Base-by-base conservation (phyloP, 2,113 vertebrate species). In the Lophius piscatorius region DNA sequence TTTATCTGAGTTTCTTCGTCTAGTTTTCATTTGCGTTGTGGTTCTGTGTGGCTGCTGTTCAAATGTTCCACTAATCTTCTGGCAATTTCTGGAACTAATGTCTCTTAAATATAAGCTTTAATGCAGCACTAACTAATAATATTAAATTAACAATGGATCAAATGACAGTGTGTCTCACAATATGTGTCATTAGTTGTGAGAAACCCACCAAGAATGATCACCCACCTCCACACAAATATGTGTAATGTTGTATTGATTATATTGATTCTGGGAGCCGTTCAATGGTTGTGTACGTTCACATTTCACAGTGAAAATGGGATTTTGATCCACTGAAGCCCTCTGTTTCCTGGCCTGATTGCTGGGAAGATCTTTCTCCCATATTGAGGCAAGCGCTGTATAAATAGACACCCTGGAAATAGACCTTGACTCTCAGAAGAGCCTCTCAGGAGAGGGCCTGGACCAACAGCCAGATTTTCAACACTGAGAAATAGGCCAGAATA, bases 331-430 rank as follows among this genome's bases (percentile, higher is more conserved):
- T 4, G 10, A 62, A 54, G 59, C 51, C 46, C 35, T 80, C 38
- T 13, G 47, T 62, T 81, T 61, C 56, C 50, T 85, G 82, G 63
- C 87, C 80, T 80, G 86, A 88, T 89, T 84, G 72, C 82, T 52
- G 71, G 64, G 74, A 75, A 80, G 72, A 76, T 86, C 72, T 84
- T 68, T 85, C 70, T 84, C 60, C 76, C 77, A 77, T 64, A 54
- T 69, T 78, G 74, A 81, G 86, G 78, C 72, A 76, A 52, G 63
- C 59, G 12, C 68, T 64, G 48, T 90, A 91, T 83, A 87, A 91
- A 91, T 91, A 90, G 90, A 46, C 74, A 66, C 54, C 51, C 85
- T 83, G 77, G 82, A 91, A 91, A 91, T 91, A 91, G 88, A 81
- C 70, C 49, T 81, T 52, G 65, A 57, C 51, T 88, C 88, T 90